Evolutionary conservation across 2,797 vertebrate genomes (phyloP), one percentile per base, ranked within the genome.

Genomic region (Lophotriccus pileatus): DNA sequence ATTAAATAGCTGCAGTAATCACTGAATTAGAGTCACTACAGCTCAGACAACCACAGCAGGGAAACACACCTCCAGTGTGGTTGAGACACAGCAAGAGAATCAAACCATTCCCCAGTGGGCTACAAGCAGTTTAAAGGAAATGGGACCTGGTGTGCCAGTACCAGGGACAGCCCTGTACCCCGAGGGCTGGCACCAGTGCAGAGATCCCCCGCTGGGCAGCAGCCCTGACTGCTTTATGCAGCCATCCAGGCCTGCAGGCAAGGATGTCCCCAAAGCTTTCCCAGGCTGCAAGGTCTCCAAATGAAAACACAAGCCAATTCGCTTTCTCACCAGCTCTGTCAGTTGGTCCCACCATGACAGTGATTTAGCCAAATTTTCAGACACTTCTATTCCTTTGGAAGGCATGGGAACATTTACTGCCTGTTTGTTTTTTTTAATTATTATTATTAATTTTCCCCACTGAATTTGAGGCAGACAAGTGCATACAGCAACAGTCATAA

Each of bases 131-230:
- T 87, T 72, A 37, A 68, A 22, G 16, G 8, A 10, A 28, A 19
- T 8, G 4, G 15, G 43, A 49, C 41, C 21, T 12, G 16, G 7
- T 78, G 27, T 32, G 43, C 8, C 2, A 5, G 28, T 41, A 36
- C n/a, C 36, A 58, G n/a, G 21, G 12, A 37, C 30, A 41, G 1
- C 4, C 23, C 0, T 0, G 4, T 34, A 46, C 30, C 44, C 58
- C 7, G 6, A 50, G 6, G 8, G 24, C 5, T 75, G 37, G 12
- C 17, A 27, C 53, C 34, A 56, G 55, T 1, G 1, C 47, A 12
- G 9, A 36, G 7, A 73, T 36, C 2, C 43, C 6, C n/a, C 7
- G 4, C 0, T 12, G 9, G 10, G 41, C 20, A 72, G 36, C 63
- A 62, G 25, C 23, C 18, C 36, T 28, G 21, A 8, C 3, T 4